Evolutionary conservation across 2,888 invertebrate species (phyloP), one percentile per base, ranked within the genome.

Genomic region (Acanthosepion pharaonis): DNA sequence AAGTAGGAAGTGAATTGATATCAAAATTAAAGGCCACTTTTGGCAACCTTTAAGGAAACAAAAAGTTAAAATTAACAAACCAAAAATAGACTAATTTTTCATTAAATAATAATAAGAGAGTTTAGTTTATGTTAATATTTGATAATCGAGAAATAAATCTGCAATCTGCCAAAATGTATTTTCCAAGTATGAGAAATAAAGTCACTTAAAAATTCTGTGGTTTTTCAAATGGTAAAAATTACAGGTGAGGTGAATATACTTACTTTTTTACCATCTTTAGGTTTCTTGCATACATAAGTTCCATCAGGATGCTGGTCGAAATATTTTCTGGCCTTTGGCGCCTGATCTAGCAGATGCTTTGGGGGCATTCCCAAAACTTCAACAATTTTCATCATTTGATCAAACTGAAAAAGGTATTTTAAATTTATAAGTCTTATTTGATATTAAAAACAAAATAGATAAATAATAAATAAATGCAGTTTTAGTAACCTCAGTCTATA

Each of bases 381-480:
- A 94, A 99, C 99, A 96, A 99, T 99, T 98, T 99, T 99, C 98
- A 99, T 99, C 99, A 99, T 99, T 98, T 99, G 99, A 98, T 99
- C 99, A 97, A 99, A 98, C 98, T 98, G 59, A 49, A 91, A 91
- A 33, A 48, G 0, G 9, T 78, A 28, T n/a, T 28, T 25, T 1
- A 78, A n/a, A 78, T 55, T 18, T 55, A 23, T 78, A 8, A 9
- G 78, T 25, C 3, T 1, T 42, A 1, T 42, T 78, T 8, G n/a
- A 8, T 25, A 25, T 78, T 78, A 9, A 28, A 78, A 28, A n/a
- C 28, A 9, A 78, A 78, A 78, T 28, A 28, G 25, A 78, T 9
- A n/a, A 78, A 28, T 25, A 11, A 28, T 28, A 78, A 23, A 9
- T 25, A 25, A 28, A 9, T 25, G 2, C n/a, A 28, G 28, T 78